Conservation (phyloP, 2,113 vertebrate genomes). For the Hemichromis elongatus region DNA sequence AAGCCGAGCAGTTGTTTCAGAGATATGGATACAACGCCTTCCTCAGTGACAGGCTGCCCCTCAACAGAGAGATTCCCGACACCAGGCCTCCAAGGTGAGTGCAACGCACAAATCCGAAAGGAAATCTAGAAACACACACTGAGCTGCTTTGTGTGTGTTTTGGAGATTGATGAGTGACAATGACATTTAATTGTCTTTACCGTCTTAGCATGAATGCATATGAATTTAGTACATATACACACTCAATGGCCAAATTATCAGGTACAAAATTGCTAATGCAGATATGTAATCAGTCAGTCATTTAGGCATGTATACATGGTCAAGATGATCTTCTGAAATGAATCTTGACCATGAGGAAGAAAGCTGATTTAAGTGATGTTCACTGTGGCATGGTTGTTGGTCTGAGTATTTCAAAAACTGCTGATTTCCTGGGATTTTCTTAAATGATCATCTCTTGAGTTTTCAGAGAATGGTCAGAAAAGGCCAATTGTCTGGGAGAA, state of each 20-base stretch:
- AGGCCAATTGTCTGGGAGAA: not conserved
- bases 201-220: not conserved
- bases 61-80: constrained; percentile 68
- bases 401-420: not conserved
- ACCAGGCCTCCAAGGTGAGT: constrained; percentile 60
- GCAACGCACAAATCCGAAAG: not conserved
- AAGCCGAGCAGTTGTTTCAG: constrained; percentile 54
- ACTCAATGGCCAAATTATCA: not conserved
- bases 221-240: not conserved
- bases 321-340: not conserved
- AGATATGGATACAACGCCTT: constrained; percentile 72
- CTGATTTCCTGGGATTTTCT: not conserved
- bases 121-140: not conserved
- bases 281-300: not conserved
- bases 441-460: not conserved
- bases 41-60: constrained; percentile 67
- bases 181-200: not conserved
- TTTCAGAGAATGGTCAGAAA: not conserved
- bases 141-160: not conserved
- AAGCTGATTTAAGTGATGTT: not conserved
- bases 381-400: not conserved
- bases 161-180: not conserved
- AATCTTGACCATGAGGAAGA: not conserved
- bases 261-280: not conserved
- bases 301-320: not conserved